A percentile compares a stretch with the other conserved stretches of the same genome.
Conservation (phyloP, 2,113 vertebrate genomes). For the Malurus melanocephalus region DNA sequence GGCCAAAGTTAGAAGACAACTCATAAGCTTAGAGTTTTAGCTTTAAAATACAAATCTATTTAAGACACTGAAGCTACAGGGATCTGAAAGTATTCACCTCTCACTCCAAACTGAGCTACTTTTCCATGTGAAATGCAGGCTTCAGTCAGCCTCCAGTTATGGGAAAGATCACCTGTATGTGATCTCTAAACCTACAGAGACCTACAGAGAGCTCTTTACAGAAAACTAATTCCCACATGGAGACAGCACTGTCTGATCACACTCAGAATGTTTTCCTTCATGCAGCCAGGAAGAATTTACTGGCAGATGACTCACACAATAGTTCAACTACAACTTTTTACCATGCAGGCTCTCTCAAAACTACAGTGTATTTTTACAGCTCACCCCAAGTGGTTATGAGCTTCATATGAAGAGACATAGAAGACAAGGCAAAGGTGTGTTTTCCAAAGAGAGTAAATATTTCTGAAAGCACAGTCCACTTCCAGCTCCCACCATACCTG, state of each 20-base stretch:
- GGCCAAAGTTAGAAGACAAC: background rate
- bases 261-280: background rate
- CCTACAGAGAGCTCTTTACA: background rate
- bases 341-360: background rate
- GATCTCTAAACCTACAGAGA: background rate
- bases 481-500: constrained; percentile 74
- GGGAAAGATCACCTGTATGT: background rate
- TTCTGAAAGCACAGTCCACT: background rate
- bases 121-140: background rate
- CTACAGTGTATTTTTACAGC: background rate
- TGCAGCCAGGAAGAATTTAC: background rate
- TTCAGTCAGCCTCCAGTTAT: background rate
- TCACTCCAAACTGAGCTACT: background rate
- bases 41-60: background rate
- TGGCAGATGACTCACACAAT: background rate
- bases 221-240: background rate
- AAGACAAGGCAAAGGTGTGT: fast-evolving
- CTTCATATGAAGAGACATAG: background rate
- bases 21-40: background rate
- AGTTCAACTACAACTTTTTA: background rate
- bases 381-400: background rate
- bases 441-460: background rate
- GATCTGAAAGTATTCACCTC: background rate
- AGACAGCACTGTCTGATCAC: background rate
- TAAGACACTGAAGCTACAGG: background rate